phyloP scores from a whole-genome alignment of 2,113 vertebrate genomes.

The Colossoma macropomum region DNA sequence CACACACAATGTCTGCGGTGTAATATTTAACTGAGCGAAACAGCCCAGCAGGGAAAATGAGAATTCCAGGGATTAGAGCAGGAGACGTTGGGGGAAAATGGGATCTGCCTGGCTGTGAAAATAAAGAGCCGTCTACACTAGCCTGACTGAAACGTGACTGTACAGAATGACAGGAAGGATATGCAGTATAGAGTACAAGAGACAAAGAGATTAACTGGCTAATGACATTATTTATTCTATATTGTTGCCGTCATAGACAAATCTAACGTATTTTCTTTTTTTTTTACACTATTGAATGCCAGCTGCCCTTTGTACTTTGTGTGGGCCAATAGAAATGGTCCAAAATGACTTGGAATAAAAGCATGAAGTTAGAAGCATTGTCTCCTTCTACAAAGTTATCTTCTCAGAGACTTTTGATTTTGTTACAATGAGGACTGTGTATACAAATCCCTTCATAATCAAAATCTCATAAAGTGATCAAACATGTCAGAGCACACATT shows the following conservation, averaged over 20 bases:
- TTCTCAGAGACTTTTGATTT: not conserved
- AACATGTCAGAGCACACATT: not conserved
- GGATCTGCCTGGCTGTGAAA: constrained; percentile 57
- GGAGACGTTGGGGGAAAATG: constrained; percentile 41
- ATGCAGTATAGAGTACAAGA: not conserved
- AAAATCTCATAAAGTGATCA: not conserved
- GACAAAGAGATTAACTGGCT: not conserved
- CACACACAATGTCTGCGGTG: constrained; percentile 15
- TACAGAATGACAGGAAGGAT: not conserved
- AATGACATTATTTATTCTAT: not conserved
- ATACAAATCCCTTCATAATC: not conserved
- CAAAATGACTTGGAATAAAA: too few species aligned
- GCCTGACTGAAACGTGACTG: not conserved
- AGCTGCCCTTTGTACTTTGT: too few species aligned
- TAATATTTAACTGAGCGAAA: constrained; percentile 52
- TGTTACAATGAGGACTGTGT: not conserved
- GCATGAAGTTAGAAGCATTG: not conserved
- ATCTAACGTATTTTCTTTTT: too few species aligned
- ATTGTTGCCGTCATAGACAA: not conserved
- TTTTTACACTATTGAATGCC: too few species aligned
- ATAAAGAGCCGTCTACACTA: constrained; percentile 24
- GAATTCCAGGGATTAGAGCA: constrained; percentile 61
- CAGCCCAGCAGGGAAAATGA: constrained; percentile 46
- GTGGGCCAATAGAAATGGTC: too few species aligned
- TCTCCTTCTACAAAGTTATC: not conserved